These are phyloP conservation scores for Zosterops pallidus DNA, from an alignment of 2,113 vertebrate species.

Conservation along the genomic window DNA sequence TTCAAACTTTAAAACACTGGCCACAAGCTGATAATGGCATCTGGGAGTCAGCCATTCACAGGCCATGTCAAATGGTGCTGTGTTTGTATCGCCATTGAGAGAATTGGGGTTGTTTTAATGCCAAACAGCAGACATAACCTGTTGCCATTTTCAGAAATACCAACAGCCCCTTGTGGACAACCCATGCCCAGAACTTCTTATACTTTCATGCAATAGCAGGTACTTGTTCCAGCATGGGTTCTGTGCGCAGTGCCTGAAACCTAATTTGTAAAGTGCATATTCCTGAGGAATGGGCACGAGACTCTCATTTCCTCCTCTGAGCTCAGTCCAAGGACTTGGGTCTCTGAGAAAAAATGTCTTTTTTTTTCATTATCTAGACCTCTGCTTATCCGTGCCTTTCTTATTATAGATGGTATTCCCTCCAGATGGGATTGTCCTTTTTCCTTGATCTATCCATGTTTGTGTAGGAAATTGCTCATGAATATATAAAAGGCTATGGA, in stretches of 20 bases:
- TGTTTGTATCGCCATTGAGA: neutral
- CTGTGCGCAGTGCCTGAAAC: neutral
- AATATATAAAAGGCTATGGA: neutral
- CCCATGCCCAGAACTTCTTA: neutral
- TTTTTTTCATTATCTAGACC: neutral
- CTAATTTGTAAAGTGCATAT: neutral
- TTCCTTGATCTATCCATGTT: neutral
- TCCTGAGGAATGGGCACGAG: neutral
- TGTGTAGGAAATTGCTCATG: neutral
- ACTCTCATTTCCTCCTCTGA: neutral
- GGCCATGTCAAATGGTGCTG: neutral
- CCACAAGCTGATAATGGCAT: neutral
- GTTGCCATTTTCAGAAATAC: neutral
- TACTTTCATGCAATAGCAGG: neutral
- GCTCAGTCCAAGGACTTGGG: neutral
- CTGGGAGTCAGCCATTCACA: neutral
- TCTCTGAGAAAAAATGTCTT: neutral
- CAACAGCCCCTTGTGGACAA: neutral
- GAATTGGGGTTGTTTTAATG: neutral
- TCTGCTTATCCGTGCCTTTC: neutral
- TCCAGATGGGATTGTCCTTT: neutral
- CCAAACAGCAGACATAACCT: neutral
- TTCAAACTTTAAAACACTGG: neutral
- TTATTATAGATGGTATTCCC: neutral
- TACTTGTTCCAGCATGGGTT: neutral